A percentile compares a stretch with the other conserved stretches of the same genome.
phyloP scores from a whole-genome alignment of 2,113 vertebrate species.

The Petrocephalus zakoni region DNA sequence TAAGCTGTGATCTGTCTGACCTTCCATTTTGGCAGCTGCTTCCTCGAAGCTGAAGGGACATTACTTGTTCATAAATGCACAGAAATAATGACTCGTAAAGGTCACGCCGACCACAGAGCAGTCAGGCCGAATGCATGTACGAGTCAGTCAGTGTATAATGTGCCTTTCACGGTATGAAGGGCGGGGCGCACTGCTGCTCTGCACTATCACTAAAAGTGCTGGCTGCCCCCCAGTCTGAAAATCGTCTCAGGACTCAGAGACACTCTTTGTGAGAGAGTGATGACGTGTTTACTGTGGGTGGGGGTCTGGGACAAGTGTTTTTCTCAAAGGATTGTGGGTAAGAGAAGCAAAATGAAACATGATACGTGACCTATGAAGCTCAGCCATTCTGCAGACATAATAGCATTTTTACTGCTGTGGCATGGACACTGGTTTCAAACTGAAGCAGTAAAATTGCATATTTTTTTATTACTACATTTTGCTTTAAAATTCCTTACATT shows the following conservation, averaged over 20 bases:
- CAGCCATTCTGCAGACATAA: background rate
- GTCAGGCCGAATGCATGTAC: background rate
- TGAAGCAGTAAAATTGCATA: background rate
- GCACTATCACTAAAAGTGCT: background rate
- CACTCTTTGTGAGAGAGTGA: background rate
- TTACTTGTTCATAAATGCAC: slow-evolving; percentile 6
- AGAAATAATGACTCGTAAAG: slow-evolving; percentile 9
- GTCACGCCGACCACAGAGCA: background rate
- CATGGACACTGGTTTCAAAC: background rate
- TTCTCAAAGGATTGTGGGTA: background rate
- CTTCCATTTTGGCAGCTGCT: slow-evolving; percentile 2
- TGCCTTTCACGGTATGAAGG: background rate
- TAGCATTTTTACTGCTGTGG: background rate
- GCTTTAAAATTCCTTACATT: background rate
- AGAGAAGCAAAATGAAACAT: background rate
- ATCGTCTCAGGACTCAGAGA: background rate
- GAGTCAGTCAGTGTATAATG: background rate
- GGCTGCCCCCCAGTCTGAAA: background rate
- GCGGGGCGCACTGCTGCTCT: background rate
- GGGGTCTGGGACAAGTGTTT: background rate
- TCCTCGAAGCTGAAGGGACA: background rate
- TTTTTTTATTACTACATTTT: background rate
- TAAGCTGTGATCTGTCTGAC: slow-evolving; percentile 11
- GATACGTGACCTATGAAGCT: background rate
- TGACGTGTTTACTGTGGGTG: background rate